Conservation (phyloP, 2,113 vertebrate species). For the Calyptomena viridis region DNA sequence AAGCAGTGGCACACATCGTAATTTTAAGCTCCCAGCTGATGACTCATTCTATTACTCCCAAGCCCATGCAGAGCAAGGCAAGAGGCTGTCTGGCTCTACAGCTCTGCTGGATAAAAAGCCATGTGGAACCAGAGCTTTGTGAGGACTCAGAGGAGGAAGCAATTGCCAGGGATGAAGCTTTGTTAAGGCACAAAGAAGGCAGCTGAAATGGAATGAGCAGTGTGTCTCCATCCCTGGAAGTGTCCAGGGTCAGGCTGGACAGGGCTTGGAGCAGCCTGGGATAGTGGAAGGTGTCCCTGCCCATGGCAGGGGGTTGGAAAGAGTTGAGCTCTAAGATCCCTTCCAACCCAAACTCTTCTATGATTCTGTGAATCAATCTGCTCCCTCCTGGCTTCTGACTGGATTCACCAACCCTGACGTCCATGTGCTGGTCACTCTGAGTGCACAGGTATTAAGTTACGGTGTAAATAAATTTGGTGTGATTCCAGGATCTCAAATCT, state of each 20-base stretch:
- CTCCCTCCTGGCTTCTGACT: background rate
- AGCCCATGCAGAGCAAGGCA: constrained; percentile 24
- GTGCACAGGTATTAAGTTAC: background rate
- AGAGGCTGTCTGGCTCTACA: background rate
- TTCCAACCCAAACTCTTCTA: background rate
- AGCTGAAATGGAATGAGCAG: fast-evolving
- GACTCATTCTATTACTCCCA: constrained; percentile 20
- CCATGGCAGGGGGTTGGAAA: background rate
- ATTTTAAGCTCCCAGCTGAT: constrained; percentile 22
- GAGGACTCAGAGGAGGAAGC: background rate
- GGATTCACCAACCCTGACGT: background rate
- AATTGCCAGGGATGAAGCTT: background rate
- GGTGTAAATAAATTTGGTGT: background rate
- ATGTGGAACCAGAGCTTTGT: background rate
- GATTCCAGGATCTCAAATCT: background rate
- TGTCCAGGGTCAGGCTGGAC: fast-evolving
- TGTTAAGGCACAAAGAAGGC: background rate
- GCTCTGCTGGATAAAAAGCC: background rate
- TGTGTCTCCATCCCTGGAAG: background rate
- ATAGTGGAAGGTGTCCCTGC: background rate
- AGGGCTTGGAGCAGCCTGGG: fast-evolving
- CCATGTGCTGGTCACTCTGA: fast-evolving
- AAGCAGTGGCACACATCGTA: background rate
- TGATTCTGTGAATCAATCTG: background rate
- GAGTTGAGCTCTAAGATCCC: background rate